Base-by-base conservation (phyloP, 1,140 invertebrate genomes). In the Drepana arcuata region DNA sequence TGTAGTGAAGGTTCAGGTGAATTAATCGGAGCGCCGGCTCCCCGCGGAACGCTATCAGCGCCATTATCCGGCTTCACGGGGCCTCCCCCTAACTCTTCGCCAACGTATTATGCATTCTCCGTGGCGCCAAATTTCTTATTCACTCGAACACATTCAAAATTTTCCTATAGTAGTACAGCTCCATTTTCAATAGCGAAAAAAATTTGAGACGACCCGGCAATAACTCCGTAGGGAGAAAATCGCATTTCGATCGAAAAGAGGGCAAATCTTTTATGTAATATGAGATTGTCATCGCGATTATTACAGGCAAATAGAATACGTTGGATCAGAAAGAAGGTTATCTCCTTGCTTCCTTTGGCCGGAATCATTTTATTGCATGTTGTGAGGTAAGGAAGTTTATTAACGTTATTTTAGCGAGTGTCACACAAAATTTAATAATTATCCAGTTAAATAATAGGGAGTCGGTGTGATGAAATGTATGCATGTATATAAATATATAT, bases 221-320 rank as follows among this genome's bases (percentile, higher is more conserved):
- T 79, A 79, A 69, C 63, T 78, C 46, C 44, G 62, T 62, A 70
- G 68, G 69, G 67, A 71, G 69, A 66, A 82, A 82, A 82, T 82
- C 78, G 69, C 67, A 77, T 79, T 82, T 79, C 64, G 72, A 70
- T 75, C 71, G 63, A 72, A 73, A 66, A 75, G 74, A 78, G 74
- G 74, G 78, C 63, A 82, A 82, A 79, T 82, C 74, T 82, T 82
- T 82, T 82, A 82, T 82, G 74, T 78, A 82, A 79, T 82, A 82
- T 79, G 65, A 79, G 78, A 82, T 79, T 82, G 78, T 82, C 74
- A 82, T 78, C 73, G 74, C 74, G 78, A 82, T 82, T 82, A 82
- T 82, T 82, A 82, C 67, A 78, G 74, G 74, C 72, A 82, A 82
- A 82, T 79, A 82, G 78, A 82, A 82, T 79, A 79, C 78, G 72